Conservation (phyloP, 2,797 vertebrate genomes). For the Intellagama lesueurii region DNA sequence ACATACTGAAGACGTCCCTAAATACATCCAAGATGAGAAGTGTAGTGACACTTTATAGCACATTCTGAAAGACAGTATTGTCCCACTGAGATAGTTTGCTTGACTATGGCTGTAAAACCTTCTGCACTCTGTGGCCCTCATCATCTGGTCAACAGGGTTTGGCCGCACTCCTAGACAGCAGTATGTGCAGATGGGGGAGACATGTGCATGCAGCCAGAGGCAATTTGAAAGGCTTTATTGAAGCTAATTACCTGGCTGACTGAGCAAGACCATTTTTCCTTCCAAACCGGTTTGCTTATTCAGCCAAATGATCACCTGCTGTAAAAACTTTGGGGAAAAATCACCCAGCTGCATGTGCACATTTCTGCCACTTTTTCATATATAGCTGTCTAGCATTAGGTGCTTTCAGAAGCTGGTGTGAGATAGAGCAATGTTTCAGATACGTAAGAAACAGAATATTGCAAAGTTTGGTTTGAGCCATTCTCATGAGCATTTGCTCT, state of each 20-base stretch:
- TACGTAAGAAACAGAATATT: not conserved
- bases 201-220: not conserved
- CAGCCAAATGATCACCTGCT: slow-evolving; percentile 5
- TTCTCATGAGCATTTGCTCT: not conserved
- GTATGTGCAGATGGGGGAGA: slow-evolving; percentile 2
- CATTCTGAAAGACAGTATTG: not conserved
- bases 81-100: not conserved
- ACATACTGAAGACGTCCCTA: not conserved
- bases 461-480: not conserved
- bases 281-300: slow-evolving; percentile 8
- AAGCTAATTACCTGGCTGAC: slow-evolving; percentile 29
- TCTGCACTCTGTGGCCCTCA: not conserved
- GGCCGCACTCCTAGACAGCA: not conserved
- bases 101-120: not conserved
- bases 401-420: not conserved
- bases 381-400: not conserved
- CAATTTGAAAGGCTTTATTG: slow-evolving; percentile 9
- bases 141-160: slow-evolving; percentile 7
- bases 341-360: not conserved
- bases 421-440: not conserved
- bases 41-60: not conserved
- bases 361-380: not conserved
- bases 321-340: not conserved
- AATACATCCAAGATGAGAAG: not conserved
- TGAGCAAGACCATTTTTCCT: not conserved